These are phyloP conservation scores for Megaleporinus macrocephalus DNA, from an alignment of 2,113 vertebrate species.

Conservation along the genomic window DNA sequence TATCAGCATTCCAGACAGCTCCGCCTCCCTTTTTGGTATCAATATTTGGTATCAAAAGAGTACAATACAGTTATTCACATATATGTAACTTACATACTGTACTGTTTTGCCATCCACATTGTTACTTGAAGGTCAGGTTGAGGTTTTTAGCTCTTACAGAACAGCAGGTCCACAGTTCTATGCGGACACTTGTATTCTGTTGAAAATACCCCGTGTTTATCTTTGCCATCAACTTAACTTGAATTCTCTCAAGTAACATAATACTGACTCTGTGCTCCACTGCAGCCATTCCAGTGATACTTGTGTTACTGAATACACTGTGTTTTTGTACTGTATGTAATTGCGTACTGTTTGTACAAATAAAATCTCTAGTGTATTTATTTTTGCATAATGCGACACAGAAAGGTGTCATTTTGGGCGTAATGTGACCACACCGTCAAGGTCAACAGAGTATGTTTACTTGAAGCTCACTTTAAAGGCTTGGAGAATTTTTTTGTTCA, in stretches of 20 bases:
- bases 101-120: neutral
- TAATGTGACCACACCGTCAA: neutral
- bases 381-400: neutral
- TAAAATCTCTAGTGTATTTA: conserved; percentile 7
- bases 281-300: conserved; percentile 12
- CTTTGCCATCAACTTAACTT: neutral
- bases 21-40: neutral
- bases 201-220: neutral
- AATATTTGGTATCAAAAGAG: neutral
- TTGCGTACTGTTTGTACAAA: neutral
- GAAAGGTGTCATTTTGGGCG: neutral
- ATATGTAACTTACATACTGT: neutral
- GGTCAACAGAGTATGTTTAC: neutral
- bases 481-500: neutral
- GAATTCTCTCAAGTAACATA: neutral
- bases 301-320: conserved; percentile 19
- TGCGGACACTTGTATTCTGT: neutral
- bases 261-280: neutral
- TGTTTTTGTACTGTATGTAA: conserved; percentile 28
- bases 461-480: neutral
- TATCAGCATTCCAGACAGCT: neutral
- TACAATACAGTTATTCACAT: neutral
- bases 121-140: neutral
- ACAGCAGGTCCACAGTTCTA: neutral
- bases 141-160: neutral